A percentile compares a stretch with the other conserved stretches of the same genome.
Evolutionary conservation across 2,888 invertebrate genomes (phyloP).

Genomic region (Nysson spinosus): DNA sequence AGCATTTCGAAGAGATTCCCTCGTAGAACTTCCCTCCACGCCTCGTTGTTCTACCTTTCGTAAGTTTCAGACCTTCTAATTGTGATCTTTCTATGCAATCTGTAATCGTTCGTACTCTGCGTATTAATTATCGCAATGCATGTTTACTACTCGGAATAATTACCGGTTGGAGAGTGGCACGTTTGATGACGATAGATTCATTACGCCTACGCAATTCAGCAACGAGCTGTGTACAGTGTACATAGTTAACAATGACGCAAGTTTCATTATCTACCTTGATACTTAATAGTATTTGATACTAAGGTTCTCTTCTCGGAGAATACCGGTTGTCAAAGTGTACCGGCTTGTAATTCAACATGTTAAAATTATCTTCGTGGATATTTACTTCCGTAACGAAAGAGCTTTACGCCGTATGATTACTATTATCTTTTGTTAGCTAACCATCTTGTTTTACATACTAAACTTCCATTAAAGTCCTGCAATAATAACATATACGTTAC

Average conservation of each 20-base stretch:
- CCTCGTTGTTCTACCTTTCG: slow-evolving; percentile 24
- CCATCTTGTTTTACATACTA: too few species aligned
- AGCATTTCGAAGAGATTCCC: background rate
- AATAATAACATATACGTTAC: too few species aligned
- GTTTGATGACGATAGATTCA: slow-evolving; percentile 4
- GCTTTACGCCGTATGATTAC: too few species aligned
- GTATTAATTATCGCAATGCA: slow-evolving; percentile 36
- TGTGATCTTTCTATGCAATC: slow-evolving; percentile 20
- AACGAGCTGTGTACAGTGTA: background rate
- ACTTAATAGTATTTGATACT: background rate
- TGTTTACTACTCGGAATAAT: slow-evolving; percentile 25
- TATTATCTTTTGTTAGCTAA: too few species aligned
- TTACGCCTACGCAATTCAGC: slow-evolving; percentile 15
- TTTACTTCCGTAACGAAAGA: too few species aligned
- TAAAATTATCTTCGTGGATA: too few species aligned
- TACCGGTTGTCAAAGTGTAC: background rate
- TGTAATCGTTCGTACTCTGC: slow-evolving; percentile 6
- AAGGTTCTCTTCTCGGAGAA: background rate
- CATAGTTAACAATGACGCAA: background rate
- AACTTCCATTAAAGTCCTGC: too few species aligned
- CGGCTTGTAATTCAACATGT: background rate
- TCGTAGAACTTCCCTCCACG: slow-evolving; percentile 1
- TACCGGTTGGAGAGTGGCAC: slow-evolving; percentile 8
- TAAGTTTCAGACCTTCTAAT: slow-evolving; percentile 42
- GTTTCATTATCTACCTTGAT: background rate